Conservation (phyloP, 2,113 vertebrate species). For the Ginglymostoma cirratum region DNA sequence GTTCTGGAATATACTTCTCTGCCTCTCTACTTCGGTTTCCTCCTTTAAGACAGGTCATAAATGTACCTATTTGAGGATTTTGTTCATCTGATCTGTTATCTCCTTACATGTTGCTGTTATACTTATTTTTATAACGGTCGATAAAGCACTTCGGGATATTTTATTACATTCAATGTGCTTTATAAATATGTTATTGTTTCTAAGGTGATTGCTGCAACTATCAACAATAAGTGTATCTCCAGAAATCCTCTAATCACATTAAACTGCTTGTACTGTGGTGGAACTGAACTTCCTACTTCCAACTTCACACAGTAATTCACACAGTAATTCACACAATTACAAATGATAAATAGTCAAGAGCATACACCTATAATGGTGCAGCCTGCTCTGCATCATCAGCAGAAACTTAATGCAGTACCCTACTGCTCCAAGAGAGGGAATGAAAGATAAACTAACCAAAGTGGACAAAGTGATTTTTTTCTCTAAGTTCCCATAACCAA, state of each 20-base stretch:
- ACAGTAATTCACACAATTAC: background rate
- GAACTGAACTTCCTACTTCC: background rate
- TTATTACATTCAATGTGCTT: background rate
- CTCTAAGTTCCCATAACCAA: background rate
- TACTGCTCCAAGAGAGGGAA: background rate
- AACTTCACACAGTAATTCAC: background rate
- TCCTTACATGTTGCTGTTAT: background rate
- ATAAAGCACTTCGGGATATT: background rate
- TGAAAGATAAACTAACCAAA: background rate
- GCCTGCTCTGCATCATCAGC: background rate
- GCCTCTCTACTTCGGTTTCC: no score
- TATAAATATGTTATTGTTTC: background rate
- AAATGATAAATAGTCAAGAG: background rate
- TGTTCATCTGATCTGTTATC: no score
- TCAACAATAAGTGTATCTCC: background rate
- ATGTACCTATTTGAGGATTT: no score
- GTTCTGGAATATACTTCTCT: no score
- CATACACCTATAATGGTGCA: background rate
- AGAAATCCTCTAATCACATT: background rate
- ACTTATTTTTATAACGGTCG: background rate
- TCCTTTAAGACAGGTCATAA: no score
- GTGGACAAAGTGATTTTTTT: background rate
- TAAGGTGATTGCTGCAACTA: background rate
- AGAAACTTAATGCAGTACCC: background rate
- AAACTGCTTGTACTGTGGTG: background rate